Evolutionary conservation across 2,113 vertebrate genomes (phyloP).

Genomic region (Ondatra zibethicus): DNA sequence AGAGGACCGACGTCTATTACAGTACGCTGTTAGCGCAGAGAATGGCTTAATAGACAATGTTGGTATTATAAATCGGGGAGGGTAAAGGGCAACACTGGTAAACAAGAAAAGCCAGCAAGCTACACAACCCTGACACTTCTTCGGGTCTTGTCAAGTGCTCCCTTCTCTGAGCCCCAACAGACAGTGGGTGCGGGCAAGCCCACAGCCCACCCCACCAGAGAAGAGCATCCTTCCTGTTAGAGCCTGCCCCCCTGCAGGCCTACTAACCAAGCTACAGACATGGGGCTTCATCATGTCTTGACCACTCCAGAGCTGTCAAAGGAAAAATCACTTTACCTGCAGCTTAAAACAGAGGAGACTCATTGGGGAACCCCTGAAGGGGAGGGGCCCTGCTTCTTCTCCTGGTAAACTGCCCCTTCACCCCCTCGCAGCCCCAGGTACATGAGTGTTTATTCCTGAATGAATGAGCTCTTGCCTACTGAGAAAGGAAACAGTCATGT

Average conservation of each 20-base stretch:
- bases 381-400: background rate
- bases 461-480: background rate
- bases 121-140: background rate
- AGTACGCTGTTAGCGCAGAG: background rate
- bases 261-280: background rate
- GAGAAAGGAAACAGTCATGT: background rate
- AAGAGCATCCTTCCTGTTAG: background rate
- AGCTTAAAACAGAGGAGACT: background rate
- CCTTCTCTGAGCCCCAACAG: background rate
- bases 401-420: background rate
- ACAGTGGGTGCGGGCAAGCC: background rate
- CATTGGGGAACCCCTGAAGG: background rate
- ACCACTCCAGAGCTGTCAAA: background rate
- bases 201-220: background rate
- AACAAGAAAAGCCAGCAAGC: background rate
- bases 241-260: background rate
- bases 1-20: conserved; percentile 13
- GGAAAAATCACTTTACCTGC: background rate
- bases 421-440: background rate
- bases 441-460: background rate
- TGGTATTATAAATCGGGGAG: background rate
- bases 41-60: background rate
- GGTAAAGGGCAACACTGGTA: background rate
- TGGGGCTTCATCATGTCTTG: background rate
- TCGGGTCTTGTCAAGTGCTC: background rate